Evolutionary conservation across 2,113 vertebrate genomes (phyloP).

Genomic region (Pan paniscus): DNA sequence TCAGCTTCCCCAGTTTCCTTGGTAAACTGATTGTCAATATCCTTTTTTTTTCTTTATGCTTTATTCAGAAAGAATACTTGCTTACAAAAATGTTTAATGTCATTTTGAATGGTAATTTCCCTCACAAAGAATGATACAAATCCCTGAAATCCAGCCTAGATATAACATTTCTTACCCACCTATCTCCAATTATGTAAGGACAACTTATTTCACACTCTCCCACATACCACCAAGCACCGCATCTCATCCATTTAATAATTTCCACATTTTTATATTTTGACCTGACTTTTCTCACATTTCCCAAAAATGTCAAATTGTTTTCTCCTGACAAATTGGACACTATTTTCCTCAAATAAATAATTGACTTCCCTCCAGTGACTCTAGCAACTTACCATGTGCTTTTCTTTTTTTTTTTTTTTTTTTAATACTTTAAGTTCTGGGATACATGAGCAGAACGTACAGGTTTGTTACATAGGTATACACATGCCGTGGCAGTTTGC

Average conservation of each 20-base stretch:
- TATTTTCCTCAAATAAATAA: slow-evolving; percentile 64
- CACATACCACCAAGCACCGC: neutral
- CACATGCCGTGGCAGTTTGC: too few relatives aligned
- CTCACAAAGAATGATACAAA: neutral
- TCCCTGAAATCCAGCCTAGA: neutral
- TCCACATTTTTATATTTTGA: slow-evolving; percentile 62
- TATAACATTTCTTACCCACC: neutral
- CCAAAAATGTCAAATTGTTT: slow-evolving; percentile 56
- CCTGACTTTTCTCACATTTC: slow-evolving; percentile 54
- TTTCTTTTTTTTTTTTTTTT: neutral
- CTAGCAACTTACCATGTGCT: neutral
- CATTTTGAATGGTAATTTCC: slow-evolving; percentile 12
- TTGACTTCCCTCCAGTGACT: slow-evolving; percentile 17
- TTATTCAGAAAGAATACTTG: neutral
- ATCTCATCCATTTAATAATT: slow-evolving; percentile 58
- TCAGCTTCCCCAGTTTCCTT: slow-evolving; percentile 22
- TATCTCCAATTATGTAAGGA: slow-evolving; percentile 44
- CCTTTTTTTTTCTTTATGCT: neutral
- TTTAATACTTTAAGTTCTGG: too few relatives aligned
- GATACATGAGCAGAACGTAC: too few relatives aligned
- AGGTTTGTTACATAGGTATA: too few relatives aligned
- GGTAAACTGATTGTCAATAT: neutral
- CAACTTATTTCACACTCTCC: slow-evolving; percentile 18
- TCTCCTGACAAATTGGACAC: slow-evolving; percentile 58
- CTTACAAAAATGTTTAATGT: neutral